phyloP scores from a whole-genome alignment of 2,888 invertebrate species.

The Dorcus hopei region DNA sequence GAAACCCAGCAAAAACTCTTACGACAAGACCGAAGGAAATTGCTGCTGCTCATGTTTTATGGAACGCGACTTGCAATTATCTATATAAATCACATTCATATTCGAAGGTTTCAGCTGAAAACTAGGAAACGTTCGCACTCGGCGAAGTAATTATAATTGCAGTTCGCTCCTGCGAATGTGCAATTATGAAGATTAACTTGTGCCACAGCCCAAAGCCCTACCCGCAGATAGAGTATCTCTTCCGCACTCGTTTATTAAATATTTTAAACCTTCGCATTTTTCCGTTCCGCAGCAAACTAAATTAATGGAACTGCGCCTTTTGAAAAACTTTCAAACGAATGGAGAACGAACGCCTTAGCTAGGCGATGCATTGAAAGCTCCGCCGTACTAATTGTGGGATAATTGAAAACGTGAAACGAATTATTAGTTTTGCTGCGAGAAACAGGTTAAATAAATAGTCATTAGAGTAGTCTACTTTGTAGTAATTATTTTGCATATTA shows the following conservation, averaged over 20 bases:
- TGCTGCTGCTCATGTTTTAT: too few species aligned
- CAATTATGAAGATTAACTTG: not conserved
- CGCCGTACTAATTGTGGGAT: too few species aligned
- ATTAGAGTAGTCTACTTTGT: too few species aligned
- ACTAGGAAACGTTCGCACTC: not conserved
- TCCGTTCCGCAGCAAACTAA: not conserved
- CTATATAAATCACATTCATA: not conserved
- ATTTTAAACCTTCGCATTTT: not conserved
- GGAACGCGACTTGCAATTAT: not conserved
- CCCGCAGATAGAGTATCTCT: not conserved
- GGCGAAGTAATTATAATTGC: not conserved
- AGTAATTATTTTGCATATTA: too few species aligned
- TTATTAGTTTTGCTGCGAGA: too few species aligned
- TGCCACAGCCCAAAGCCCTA: slow-evolving; percentile 1
- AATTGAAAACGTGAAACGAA: too few species aligned
- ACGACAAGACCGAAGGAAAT: too few species aligned
- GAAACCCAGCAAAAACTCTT: too few species aligned
- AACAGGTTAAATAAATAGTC: too few species aligned
- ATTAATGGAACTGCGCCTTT: not conserved
- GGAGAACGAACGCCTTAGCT: not conserved
- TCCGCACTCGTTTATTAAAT: not conserved
- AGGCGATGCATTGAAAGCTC: too few species aligned
- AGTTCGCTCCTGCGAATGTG: not conserved
- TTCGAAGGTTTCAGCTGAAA: not conserved
- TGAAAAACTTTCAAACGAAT: not conserved